Conservation (phyloP, 2,113 vertebrate genomes). For the Chaenogobius annularis region DNA sequence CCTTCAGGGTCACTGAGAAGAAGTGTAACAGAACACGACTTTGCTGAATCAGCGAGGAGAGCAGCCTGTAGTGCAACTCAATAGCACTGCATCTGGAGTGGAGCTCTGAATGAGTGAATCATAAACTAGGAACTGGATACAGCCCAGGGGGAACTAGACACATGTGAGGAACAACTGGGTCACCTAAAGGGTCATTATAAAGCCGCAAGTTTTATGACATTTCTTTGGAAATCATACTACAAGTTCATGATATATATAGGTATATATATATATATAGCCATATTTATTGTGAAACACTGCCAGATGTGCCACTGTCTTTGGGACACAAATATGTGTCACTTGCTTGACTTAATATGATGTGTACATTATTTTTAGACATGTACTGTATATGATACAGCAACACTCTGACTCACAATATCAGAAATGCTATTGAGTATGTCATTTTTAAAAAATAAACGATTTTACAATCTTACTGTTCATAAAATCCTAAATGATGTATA, state of each 20-base stretch:
- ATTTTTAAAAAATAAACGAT: no score
- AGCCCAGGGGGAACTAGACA: neutral
- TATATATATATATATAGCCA: no score
- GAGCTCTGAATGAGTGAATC: neutral
- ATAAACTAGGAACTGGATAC: neutral
- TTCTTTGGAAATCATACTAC: no score
- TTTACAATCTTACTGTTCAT: no score
- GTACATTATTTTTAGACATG: no score
- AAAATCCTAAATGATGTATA: no score
- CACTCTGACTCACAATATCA: no score
- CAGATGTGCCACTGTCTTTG: neutral
- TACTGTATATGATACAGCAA: no score
- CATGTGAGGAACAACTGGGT: neutral
- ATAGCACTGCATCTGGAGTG: constrained; percentile 2
- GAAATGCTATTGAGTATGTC: no score
- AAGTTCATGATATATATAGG: no score
- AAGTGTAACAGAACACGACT: constrained; percentile 30
- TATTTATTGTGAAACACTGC: neutral
- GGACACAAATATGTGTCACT: neutral
- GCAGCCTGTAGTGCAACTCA: neutral
- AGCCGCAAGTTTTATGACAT: no score
- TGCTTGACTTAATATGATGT: no score
- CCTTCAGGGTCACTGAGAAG: constrained; percentile 23
- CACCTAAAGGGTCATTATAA: neutral
- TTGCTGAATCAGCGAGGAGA: constrained; percentile 19